Conservation (phyloP, 1,140 invertebrate genomes). For the Copidosoma floridanum region DNA sequence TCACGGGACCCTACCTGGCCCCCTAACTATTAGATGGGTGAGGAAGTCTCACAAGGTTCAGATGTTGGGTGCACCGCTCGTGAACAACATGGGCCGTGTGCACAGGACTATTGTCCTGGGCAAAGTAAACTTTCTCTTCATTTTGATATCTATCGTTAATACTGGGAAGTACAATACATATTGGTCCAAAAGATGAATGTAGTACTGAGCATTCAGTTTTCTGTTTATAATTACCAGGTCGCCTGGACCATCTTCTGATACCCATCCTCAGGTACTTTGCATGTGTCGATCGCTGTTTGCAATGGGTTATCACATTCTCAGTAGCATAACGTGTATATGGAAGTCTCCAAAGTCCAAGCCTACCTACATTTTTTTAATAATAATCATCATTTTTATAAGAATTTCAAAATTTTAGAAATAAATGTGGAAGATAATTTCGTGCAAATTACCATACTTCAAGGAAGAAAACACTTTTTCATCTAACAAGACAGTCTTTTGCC, state of each 20-base stretch:
- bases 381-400: no score
- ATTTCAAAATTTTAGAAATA: no score
- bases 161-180: not conserved
- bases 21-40: no score
- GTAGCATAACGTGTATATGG: no score
- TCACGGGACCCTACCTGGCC: no score
- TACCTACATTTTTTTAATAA: no score
- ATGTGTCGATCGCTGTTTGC: not conserved
- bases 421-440: no score
- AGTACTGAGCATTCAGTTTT: slow-evolving; percentile 16
- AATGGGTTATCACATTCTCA: no score
- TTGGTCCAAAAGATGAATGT: slow-evolving; percentile 5
- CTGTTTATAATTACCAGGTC: slow-evolving; percentile 14
- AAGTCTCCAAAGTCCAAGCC: no score
- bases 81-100: not conserved
- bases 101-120: slow-evolving; percentile 20
- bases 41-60: slow-evolving; percentile 24
- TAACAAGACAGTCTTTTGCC: not conserved
- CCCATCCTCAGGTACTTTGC: slow-evolving; percentile 25
- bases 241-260: slow-evolving; percentile 22
- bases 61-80: slow-evolving; percentile 12
- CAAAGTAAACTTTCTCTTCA: not conserved
- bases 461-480: not conserved
- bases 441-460: not conserved
- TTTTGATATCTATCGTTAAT: not conserved